A percentile compares a stretch with the other conserved stretches of the same genome.
These are phyloP conservation scores for Bedellia somnulentella DNA, from an alignment of 2,888 invertebrate species.

Conservation along the genomic window DNA sequence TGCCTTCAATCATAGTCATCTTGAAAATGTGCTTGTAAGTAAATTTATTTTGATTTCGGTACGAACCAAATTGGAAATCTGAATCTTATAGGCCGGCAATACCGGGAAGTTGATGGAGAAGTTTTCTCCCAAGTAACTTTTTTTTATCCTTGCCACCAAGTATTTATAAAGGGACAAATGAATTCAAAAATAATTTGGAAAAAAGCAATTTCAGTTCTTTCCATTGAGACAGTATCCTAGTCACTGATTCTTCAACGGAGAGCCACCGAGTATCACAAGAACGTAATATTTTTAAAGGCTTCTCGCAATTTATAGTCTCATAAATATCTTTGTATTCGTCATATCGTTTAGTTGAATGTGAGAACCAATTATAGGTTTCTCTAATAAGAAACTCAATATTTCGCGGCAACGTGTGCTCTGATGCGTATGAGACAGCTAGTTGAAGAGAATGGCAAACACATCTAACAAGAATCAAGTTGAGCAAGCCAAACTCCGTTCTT, in stretches of 20 bases:
- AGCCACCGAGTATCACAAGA: conserved; percentile 16
- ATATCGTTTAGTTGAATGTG: conserved; percentile 19
- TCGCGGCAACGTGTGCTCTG: conserved; percentile 15
- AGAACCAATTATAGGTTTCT: too few species aligned
- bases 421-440: conserved; percentile 16
- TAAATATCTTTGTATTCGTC: conserved; percentile 14
- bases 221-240: conserved; percentile 16
- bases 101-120: too few species aligned
- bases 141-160: too few species aligned
- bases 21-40: too few species aligned
- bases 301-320: conserved; percentile 15
- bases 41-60: too few species aligned
- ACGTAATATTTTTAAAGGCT: conserved; percentile 17
- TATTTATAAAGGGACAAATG: too few species aligned
- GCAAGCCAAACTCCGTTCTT: conserved; percentile 12
- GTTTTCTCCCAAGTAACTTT: too few species aligned
- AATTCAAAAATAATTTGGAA: too few species aligned
- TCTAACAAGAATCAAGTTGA: too few species aligned
- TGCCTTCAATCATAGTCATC: too few species aligned
- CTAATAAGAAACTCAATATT: conserved; percentile 18
- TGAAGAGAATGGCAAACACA: conserved; percentile 17
- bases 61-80: too few species aligned
- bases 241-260: conserved; percentile 16
- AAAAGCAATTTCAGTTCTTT: conserved; percentile 15
- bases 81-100: too few species aligned